Percentiles rank a stretch among this genome's conserved stretches.
These are phyloP conservation scores for Ammospiza nelsoni DNA, from an alignment of 2,113 vertebrate species.

Conservation along the genomic window DNA sequence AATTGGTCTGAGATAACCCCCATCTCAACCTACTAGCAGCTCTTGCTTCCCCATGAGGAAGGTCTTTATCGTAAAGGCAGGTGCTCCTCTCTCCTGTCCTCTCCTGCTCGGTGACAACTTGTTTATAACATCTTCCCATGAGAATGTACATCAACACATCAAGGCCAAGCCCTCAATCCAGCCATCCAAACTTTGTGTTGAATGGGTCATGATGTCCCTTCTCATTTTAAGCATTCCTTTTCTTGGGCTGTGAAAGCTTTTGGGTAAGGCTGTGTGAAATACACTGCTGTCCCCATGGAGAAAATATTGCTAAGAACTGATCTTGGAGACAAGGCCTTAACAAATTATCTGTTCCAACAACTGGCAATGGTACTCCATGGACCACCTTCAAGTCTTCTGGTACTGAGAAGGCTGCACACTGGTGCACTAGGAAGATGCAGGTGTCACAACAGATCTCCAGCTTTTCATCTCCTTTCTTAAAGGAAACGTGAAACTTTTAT, in stretches of 20 bases:
- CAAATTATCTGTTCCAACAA: neutral
- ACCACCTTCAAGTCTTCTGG: neutral
- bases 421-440: neutral
- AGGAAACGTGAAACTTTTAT: neutral
- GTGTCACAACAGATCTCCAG: neutral
- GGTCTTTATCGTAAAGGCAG: neutral
- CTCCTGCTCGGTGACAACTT: neutral
- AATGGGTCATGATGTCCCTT: neutral
- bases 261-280: neutral
- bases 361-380: neutral
- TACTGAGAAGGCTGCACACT: neutral
- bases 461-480: neutral
- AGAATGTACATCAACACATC: neutral
- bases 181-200: neutral
- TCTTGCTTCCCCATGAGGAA: neutral
- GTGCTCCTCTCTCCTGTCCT: neutral
- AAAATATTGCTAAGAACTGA: neutral
- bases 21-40: neutral
- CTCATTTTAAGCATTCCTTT: neutral
- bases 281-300: neutral
- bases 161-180: neutral
- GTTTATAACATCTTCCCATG: neutral
- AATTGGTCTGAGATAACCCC: neutral
- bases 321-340: neutral
- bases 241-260: neutral